These are phyloP conservation scores for Hippopotamyrus pictus DNA, from an alignment of 2,797 vertebrate species.

Conservation along the genomic window DNA sequence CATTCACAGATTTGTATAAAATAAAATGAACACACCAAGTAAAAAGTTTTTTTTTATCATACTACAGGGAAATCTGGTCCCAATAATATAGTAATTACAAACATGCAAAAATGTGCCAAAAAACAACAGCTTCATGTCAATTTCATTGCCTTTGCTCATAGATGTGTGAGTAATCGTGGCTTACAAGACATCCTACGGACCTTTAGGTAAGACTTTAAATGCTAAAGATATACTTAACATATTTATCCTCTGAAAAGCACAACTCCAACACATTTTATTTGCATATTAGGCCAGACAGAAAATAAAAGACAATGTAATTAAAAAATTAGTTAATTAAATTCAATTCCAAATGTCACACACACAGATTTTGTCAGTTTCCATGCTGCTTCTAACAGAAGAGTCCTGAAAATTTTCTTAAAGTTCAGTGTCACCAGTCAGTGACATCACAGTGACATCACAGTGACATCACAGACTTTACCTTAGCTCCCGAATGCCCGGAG, in stretches of 20 bases:
- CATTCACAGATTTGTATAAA: not conserved
- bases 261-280: not conserved
- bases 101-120: not conserved
- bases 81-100: not conserved
- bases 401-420: not conserved
- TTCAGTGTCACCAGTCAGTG: not conserved
- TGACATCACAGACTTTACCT: conserved; percentile 57
- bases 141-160: not conserved
- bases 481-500: conserved; percentile 75
- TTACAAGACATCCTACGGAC: not conserved
- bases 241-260: not conserved
- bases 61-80: not conserved
- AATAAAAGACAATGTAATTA: not conserved
- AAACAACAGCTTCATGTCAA: not conserved
- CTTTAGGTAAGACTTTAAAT: not conserved
- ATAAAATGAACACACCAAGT: not conserved
- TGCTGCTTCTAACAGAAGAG: not conserved
- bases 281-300: not conserved
- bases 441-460: not conserved
- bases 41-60: not conserved
- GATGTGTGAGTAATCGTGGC: not conserved
- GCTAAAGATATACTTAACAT: not conserved
- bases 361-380: not conserved
- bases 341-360: not conserved
- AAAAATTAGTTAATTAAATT: not conserved